phyloP scores from a whole-genome alignment of 2,113 vertebrate species.

The Verasper variegatus region DNA sequence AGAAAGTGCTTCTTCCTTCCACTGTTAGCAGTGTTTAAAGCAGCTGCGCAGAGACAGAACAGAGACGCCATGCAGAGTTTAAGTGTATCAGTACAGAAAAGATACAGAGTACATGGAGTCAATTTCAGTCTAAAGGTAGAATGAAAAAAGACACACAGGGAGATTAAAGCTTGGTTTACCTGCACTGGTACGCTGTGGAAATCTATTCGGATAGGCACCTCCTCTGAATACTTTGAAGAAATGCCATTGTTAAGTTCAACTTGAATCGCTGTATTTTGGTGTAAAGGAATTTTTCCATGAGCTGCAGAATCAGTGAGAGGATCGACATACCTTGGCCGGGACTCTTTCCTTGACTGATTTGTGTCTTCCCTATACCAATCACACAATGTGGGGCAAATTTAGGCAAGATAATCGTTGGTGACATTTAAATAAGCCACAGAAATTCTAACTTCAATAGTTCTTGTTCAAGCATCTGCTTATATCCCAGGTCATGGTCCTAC shows the following conservation, averaged over 20 bases:
- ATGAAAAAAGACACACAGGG: slow-evolving; percentile 29
- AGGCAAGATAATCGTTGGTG: slow-evolving; percentile 13
- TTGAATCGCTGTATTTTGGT: slow-evolving; percentile 1
- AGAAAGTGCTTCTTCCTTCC: slow-evolving; percentile 3
- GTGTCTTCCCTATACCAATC: slow-evolving; percentile 84
- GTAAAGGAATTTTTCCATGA: slow-evolving; percentile 21
- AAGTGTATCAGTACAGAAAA: slow-evolving; percentile 13
- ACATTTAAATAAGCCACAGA: not conserved
- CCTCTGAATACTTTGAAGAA: slow-evolving; percentile 88
- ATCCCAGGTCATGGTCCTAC: not conserved
- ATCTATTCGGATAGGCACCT: slow-evolving; percentile 79
- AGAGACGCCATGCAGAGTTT: slow-evolving; percentile 57
- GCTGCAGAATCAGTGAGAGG: slow-evolving; percentile 33
- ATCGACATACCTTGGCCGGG: slow-evolving; percentile 84
- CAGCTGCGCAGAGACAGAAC: slow-evolving; percentile 52
- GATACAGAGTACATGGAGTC: not conserved
- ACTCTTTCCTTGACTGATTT: slow-evolving; percentile 82
- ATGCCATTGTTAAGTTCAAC: slow-evolving; percentile 68
- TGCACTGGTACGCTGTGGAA: slow-evolving; percentile 76
- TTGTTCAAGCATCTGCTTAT: not conserved
- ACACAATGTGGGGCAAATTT: slow-evolving; percentile 62
- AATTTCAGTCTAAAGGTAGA: not conserved
- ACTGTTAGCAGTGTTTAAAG: slow-evolving; percentile 32
- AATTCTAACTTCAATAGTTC: not conserved
- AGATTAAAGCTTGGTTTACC: slow-evolving; percentile 78